These are phyloP conservation scores for Lochmaea crataegi DNA, from an alignment of 2,888 invertebrate genomes.

Conservation along the genomic window DNA sequence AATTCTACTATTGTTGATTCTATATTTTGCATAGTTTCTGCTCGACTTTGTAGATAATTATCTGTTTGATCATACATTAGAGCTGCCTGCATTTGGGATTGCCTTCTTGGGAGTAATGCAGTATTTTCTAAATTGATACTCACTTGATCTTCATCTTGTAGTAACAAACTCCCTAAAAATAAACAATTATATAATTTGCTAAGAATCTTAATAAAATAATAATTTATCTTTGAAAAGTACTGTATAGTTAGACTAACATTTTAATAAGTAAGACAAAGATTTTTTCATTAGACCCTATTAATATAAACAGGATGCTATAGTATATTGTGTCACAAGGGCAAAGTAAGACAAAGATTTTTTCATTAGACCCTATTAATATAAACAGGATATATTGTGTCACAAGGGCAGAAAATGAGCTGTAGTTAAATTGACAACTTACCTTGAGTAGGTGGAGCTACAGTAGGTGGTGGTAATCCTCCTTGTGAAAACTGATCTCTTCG, in stretches of 20 bases:
- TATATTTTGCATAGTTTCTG: slow-evolving; percentile 99
- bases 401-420: too few relatives aligned
- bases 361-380: too few relatives aligned
- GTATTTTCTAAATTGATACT: slow-evolving; percentile 85
- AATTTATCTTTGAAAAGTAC: too few relatives aligned
- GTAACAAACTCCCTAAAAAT: slow-evolving; percentile 61
- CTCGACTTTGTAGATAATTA: slow-evolving; percentile 90
- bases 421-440: slow-evolving; percentile 53
- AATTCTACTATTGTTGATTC: slow-evolving; percentile 99
- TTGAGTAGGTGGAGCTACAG: slow-evolving; percentile 62
- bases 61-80: slow-evolving; percentile 88
- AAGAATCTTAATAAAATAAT: too few relatives aligned
- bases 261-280: too few relatives aligned
- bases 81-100: slow-evolving; percentile 72
- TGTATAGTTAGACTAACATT: too few relatives aligned
- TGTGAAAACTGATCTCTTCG: slow-evolving; percentile 92
- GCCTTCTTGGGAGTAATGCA: slow-evolving; percentile 61
- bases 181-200: not conserved
- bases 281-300: too few relatives aligned
- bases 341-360: too few relatives aligned
- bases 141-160: slow-evolving; percentile 76
- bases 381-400: too few relatives aligned
- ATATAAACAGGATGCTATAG: too few relatives aligned
- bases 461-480: slow-evolving; percentile 73
- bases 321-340: too few relatives aligned